Base-by-base conservation (phyloP, 1,140 invertebrate genomes). In the Papilio machaon region DNA sequence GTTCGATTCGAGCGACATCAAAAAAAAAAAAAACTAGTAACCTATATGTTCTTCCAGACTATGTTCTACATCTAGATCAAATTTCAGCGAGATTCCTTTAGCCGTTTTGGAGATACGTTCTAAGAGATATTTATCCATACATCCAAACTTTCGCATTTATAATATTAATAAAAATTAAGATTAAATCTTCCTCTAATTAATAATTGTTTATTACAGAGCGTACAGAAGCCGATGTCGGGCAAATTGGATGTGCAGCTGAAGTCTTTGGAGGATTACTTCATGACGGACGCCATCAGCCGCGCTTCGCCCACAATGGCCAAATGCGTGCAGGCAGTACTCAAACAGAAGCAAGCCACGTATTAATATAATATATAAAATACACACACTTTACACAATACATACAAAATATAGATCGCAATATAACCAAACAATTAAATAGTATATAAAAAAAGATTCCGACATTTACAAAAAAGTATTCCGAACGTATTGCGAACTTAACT, bases 301-400 rank as follows among this genome's bases (percentile, higher is more conserved):
- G 98, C 99, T n/a, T 99, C 99, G 17, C 97, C 97, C 81, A 99
- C 99, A 47, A 99, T 99, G 99, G 98, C 99, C 38, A 99, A 99
- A 95, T 99, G 99, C 95, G 97, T 99, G 73, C 97, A 98, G 89
- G 98, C 99, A 58, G 98, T 97, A 10, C 94, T 96, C 64, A 98
- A 98, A 91, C 97, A 98, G 87, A 96, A 96, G 82, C 84, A 90
- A 19, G 91, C 94, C 10, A 89, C 88, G 6, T 95, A 95, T 82
- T 95, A 92, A 84, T 11, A 70, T 46, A 23, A 30, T 19, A n/a
- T 11, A 54, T 10, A 46, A 46, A 38, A 13, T 43, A 54, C 30
- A 79, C 77, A 67, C 58, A 46, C 35, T 79, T 47, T 15, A 70
- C 30, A 70, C 64, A 11, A 70, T 70, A 15, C 5, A 4, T 38